phyloP scores from a whole-genome alignment of 2,797 vertebrate species.

The Malurus splendens region DNA sequence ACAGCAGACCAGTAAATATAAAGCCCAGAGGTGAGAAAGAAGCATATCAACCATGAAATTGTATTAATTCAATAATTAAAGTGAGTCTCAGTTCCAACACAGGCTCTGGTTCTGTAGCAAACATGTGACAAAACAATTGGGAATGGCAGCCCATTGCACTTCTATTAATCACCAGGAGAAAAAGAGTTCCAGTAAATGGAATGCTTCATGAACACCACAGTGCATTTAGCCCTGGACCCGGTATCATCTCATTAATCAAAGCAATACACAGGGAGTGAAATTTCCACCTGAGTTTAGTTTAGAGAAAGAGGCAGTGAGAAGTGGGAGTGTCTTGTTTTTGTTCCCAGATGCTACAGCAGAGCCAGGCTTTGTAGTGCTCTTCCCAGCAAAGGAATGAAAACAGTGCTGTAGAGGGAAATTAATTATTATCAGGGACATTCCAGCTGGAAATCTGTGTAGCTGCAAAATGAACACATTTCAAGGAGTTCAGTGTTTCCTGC shows the following conservation, averaged over 20 bases:
- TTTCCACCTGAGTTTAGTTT: conserved; percentile 3
- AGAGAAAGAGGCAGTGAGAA: not conserved
- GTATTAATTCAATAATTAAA: conserved; percentile 71
- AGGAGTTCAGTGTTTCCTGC: conserved; percentile 3
- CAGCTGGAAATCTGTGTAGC: conserved; percentile 30
- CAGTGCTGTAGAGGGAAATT: conserved; percentile 25
- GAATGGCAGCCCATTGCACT: conserved; percentile 6
- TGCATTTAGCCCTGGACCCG: not conserved
- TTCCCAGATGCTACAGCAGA: not conserved
- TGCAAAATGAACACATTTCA: conserved; percentile 9
- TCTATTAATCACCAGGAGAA: not conserved
- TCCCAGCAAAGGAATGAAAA: conserved; percentile 47
- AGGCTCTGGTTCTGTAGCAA: conserved; percentile 1
- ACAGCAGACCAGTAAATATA: conserved; percentile 46
- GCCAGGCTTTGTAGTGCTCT: conserved; percentile 7
- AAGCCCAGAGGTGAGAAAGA: conserved; percentile 55
- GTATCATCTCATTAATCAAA: conserved; percentile 42
- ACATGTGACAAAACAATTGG: conserved; percentile 52
- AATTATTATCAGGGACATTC: conserved; percentile 45
- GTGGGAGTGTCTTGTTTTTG: not conserved
- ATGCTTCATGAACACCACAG: not conserved
- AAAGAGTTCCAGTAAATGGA: conserved; percentile 6
- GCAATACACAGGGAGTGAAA: not conserved
- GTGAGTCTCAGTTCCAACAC: conserved; percentile 37
- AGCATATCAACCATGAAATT: conserved; percentile 65